Percentiles rank a stretch among this genome's conserved stretches.
These are phyloP conservation scores for Drosophila neocordata DNA, from an alignment of 1,140 invertebrate genomes.

Conservation along the genomic window DNA sequence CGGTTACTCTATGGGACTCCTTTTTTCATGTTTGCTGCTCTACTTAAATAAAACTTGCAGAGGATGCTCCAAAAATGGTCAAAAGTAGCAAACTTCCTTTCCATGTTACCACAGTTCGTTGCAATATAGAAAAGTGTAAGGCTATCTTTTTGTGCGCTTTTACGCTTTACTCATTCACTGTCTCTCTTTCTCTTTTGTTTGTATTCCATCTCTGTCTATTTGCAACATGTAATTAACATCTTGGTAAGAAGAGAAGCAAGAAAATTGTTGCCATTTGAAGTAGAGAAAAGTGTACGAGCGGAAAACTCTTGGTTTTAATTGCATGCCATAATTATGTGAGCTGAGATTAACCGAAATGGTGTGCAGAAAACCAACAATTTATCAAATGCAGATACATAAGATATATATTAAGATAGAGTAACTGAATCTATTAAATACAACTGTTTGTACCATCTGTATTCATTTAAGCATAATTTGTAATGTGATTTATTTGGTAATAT, in stretches of 20 bases:
- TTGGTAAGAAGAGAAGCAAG: not conserved
- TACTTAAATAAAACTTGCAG: not conserved
- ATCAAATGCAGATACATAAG: not conserved
- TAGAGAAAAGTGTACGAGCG: not conserved
- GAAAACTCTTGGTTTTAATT: constrained; percentile 4
- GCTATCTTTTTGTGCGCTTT: not conserved
- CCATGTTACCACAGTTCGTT: not conserved
- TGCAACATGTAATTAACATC: constrained; percentile 6
- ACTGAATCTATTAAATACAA: not conserved
- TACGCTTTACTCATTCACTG: not conserved
- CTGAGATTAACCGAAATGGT: not conserved
- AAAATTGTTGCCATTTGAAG: constrained; percentile 1
- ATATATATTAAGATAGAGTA: not conserved
- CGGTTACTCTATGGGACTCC: not conserved
- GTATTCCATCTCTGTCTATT: not conserved
- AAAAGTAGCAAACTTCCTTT: not conserved
- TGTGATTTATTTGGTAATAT: too few relatives aligned
- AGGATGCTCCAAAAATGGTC: not conserved
- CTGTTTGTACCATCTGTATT: too few relatives aligned
- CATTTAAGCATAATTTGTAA: too few relatives aligned
- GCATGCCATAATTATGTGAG: not conserved
- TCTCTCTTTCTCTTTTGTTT: not conserved
- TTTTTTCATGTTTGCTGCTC: constrained; percentile 1
- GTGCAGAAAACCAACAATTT: not conserved
- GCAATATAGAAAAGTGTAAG: too few relatives aligned